Evolutionary conservation across 2,797 vertebrate genomes (phyloP), one percentile per base, ranked within the genome.

Genomic region (Trachurus trachurus): DNA sequence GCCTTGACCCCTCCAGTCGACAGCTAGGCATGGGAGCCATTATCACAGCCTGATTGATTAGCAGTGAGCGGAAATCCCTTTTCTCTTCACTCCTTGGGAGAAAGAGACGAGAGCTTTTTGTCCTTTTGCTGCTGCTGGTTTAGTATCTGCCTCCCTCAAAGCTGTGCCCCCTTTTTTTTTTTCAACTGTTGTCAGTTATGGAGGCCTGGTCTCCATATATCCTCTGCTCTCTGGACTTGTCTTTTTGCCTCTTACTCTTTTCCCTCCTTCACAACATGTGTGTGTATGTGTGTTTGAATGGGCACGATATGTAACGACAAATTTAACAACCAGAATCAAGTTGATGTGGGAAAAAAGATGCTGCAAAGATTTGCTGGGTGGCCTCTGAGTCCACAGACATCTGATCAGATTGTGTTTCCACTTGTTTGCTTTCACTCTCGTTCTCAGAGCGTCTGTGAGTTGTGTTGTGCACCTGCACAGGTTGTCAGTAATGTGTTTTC

Each of bases 41-140:
- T 96, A 96, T 96, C 93, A 93, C 84, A 78, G 91, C 79, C 94
- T 96, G 96, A 96, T 96, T 95, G 96, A 96, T 96, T 96, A 95
- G 94, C 92, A 91, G 89, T 84, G 85, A 95, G 94, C 93, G 95
- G 95, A 96, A 95, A 96, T 95, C 94, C 91, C 94, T 91, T 94
- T 92, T 93, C 86, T 94, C 90, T 88, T 84, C 87, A 71, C 80
- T 88, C 78, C 82, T 84, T 44, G 47, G 87, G 82, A 88, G 86
- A 87, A 86, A 90, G 77, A 87, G 85, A 91, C 66, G 45, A 59
- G 83, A 78, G 75, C 78, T 90, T 92, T 92, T 90, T 93, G 88
- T 93, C 82, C 83, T 94, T 88, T 89, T 88, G 84, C 88, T 88
- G 77, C 80, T 86, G 66, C 86, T 86, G 83, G 78, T 92, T 89